phyloP scores from a whole-genome alignment of 2,113 vertebrate species.

The Forbesichthys papilliferus region DNA sequence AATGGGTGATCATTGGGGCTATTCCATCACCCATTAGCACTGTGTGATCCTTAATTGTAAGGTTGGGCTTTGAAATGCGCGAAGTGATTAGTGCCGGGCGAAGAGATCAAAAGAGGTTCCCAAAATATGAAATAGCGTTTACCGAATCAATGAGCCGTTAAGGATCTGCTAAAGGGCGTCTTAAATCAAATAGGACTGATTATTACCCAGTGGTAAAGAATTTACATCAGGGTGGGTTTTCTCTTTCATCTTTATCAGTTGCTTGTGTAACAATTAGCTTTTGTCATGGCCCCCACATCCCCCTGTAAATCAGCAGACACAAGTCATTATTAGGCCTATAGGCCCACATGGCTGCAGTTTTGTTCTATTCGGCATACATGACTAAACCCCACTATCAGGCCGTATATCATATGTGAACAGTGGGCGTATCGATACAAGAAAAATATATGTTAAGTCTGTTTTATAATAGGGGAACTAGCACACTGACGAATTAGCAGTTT shows the following conservation, averaged over 20 bases:
- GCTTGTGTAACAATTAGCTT: slow-evolving; percentile 3
- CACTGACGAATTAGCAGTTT: slow-evolving; percentile 42
- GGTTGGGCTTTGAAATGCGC: slow-evolving; percentile 57
- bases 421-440: too few species aligned
- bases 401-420: too few species aligned
- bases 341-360: too few species aligned
- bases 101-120: slow-evolving; percentile 50
- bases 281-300: background rate
- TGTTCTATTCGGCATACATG: too few species aligned
- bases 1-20: slow-evolving; percentile 16
- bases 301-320: background rate
- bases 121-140: slow-evolving; percentile 47
- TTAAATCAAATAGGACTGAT: slow-evolving; percentile 52
- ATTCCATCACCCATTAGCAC: slow-evolving; percentile 26
- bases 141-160: slow-evolving; percentile 59
- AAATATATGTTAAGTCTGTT: too few species aligned
- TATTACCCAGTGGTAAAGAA: slow-evolving; percentile 44
- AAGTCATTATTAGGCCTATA: too few species aligned
- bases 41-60: slow-evolving; percentile 43
- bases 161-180: slow-evolving; percentile 31
- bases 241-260: slow-evolving; percentile 21
- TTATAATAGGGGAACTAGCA: background rate
- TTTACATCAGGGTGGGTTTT: background rate
- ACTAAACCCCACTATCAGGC: too few species aligned
- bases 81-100: slow-evolving; percentile 43